Conservation (phyloP, 2,888 invertebrate genomes). For the Bedellia somnulentella region DNA sequence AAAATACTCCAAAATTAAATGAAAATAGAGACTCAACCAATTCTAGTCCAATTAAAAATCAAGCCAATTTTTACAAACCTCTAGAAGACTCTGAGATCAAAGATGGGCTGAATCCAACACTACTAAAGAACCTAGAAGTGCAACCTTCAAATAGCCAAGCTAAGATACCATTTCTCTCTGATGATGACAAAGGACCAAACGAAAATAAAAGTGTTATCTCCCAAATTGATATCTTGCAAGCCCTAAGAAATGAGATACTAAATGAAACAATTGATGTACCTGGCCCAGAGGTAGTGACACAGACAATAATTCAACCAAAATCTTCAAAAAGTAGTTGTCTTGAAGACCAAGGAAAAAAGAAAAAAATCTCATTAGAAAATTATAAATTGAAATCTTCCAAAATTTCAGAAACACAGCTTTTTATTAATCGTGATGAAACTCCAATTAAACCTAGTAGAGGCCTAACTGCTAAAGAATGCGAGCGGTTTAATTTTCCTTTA, state of each 20-base stretch:
- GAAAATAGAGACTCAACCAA: not conserved
- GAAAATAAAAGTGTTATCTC: conserved; percentile 25
- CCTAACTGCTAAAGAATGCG: conserved; percentile 50
- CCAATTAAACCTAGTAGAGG: conserved; percentile 38
- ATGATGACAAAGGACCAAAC: conserved; percentile 18
- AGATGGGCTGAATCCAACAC: conserved; percentile 7
- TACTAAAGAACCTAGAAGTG: conserved; percentile 2
- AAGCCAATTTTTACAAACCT: conserved; percentile 36
- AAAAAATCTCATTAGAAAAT: conserved; percentile 49
- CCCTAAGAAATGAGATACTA: conserved; percentile 48
- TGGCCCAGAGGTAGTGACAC: conserved; percentile 24
- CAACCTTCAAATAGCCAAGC: no score
- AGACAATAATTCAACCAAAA: conserved; percentile 43
- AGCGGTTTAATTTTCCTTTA: conserved; percentile 38
- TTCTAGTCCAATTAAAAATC: conserved; percentile 8
- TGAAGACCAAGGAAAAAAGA: conserved; percentile 30
- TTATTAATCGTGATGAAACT: conserved; percentile 19
- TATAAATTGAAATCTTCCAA: conserved; percentile 36
- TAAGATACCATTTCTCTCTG: conserved; percentile 31
- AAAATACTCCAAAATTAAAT: conserved; percentile 3
- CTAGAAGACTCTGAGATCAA: conserved; percentile 9
- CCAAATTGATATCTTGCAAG: conserved; percentile 50
- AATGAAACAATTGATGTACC: conserved; percentile 29
- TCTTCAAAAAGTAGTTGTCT: conserved; percentile 34
- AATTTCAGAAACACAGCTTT: no score